Base-by-base conservation (phyloP, 2,113 vertebrate genomes). In the Solenodon paradoxus region DNA sequence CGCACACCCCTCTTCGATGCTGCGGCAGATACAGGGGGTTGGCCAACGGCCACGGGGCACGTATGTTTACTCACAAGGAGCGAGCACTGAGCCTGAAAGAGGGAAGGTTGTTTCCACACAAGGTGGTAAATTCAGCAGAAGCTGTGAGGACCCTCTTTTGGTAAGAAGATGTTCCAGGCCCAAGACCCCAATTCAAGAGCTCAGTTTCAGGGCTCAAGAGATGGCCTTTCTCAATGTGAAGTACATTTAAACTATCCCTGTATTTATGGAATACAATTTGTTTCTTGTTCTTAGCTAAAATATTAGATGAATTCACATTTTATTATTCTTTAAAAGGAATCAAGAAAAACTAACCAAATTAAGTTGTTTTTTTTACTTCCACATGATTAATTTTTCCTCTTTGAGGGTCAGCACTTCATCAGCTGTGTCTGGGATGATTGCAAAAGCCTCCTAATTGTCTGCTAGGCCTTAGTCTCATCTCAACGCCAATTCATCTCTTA, bases 231-330 rank as follows among this genome's bases (percentile, higher is more conserved):
- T 35, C 30, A 55, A 55, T 17, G 13, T 71, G 32, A 64, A 80
- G 20, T 32, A 30, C 57, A 17, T 40, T 92, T n/a, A 81, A 95
- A 90, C 47, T 24, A 66, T 81, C 47, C 55, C 64, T 79, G 40
- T 82, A 57, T 51, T 95, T 90, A 94, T 81, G 57, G 61, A 90
- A 78, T 77, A 89, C 26, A 63, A 86, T 81, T 78, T 78, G 53
- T 72, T 78, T 30, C 45, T 95, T 79, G n/a, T 89, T 86, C 32
- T 79, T 94, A 92, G 95, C 74, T 91, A 86, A 86, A 88, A 80
- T 75, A 78, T 53, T 75, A 71, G 59, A 71, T 42, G 40, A 86
- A 63, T 79, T 63, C 51, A 75, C 49, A 88, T 95, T 90, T 80
- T 78, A 49, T 82, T 93, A 72, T 69, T 16, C 55, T 51, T 95